A percentile compares a stretch with the other conserved stretches of the same genome.
phyloP scores from a whole-genome alignment of 2,113 vertebrate genomes.

The Oncorhynchus clarkii region DNA sequence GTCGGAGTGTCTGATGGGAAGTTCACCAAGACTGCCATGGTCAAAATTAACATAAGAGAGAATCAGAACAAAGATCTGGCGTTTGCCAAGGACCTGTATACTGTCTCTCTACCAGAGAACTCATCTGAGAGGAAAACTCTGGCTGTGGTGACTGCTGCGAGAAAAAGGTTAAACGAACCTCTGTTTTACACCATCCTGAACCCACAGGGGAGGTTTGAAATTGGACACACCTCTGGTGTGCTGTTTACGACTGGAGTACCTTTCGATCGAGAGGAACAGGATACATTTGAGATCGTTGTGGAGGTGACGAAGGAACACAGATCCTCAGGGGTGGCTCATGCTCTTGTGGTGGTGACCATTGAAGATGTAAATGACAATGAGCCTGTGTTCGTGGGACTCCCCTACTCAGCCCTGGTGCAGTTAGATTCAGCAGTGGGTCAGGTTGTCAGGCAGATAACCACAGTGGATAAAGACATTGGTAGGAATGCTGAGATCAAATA shows the following conservation, averaged over 20 bases:
- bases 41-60: constrained; percentile 81
- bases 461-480: constrained; percentile 77
- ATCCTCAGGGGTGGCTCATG: constrained; percentile 68
- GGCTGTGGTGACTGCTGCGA: constrained; percentile 73
- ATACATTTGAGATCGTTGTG: constrained; percentile 76
- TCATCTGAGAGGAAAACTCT: constrained; percentile 74
- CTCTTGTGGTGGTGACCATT: constrained; percentile 76
- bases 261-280: constrained; percentile 81
- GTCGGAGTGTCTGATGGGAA: constrained; percentile 80
- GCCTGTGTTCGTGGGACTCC: constrained; percentile 81
- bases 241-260: constrained; percentile 80
- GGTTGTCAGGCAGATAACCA: constrained; percentile 71
- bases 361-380: constrained; percentile 82
- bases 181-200: constrained; percentile 83
- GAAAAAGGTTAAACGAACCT: constrained; percentile 80
- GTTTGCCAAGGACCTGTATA: constrained; percentile 78
- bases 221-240: constrained; percentile 81
- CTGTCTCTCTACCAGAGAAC: constrained; percentile 77
- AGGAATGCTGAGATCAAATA: constrained; percentile 78
- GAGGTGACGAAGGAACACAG: constrained; percentile 76
- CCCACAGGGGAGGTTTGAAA: constrained; percentile 79
- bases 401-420: constrained; percentile 77
- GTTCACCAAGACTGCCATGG: constrained; percentile 72
- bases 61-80: constrained; percentile 75
- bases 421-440: constrained; percentile 73